phyloP scores from a whole-genome alignment of 1,140 invertebrate genomes.

The Brachionus angularis region DNA sequence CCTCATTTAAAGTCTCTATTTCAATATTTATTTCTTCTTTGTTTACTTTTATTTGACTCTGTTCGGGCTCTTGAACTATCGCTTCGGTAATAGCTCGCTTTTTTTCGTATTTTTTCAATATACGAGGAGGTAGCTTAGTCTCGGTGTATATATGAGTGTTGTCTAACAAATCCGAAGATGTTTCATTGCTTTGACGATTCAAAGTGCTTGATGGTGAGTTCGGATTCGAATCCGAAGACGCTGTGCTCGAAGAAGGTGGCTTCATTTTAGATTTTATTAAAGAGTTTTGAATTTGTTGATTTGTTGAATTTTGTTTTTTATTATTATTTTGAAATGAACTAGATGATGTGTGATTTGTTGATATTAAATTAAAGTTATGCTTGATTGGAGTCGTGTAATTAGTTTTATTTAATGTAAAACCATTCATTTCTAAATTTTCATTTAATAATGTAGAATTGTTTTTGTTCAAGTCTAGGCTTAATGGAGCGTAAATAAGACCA shows the following conservation, averaged over 20 bases:
- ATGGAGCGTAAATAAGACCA: too few relatives aligned
- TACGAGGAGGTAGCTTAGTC: background rate
- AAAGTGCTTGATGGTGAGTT: too few relatives aligned
- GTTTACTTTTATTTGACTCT: conserved; percentile 15
- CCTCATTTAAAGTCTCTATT: too few relatives aligned
- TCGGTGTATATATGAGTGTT: background rate
- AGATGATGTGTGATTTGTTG: too few relatives aligned
- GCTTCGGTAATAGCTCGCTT: conserved; percentile 25
- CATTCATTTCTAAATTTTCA: background rate
- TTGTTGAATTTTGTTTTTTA: background rate
- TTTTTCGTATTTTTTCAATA: conserved; percentile 19
- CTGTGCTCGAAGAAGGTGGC: too few relatives aligned
- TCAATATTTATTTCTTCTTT: conserved; percentile 8
- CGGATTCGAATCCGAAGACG: too few relatives aligned
- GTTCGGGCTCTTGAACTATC: conserved; percentile 18
- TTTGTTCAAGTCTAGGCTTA: background rate
- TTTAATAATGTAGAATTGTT: background rate
- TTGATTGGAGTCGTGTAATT: too few relatives aligned
- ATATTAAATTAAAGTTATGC: too few relatives aligned
- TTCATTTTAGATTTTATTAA: too few relatives aligned
- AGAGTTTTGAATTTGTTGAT: too few relatives aligned
- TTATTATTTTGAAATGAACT: conserved; percentile 1
- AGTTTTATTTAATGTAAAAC: too few relatives aligned
- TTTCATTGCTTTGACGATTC: background rate
- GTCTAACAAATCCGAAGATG: conserved; percentile 19